A percentile compares a stretch with the other conserved stretches of the same genome.
These are phyloP conservation scores for Peromyscus attwateri DNA, from an alignment of 2,797 vertebrate genomes.

Conservation along the genomic window DNA sequence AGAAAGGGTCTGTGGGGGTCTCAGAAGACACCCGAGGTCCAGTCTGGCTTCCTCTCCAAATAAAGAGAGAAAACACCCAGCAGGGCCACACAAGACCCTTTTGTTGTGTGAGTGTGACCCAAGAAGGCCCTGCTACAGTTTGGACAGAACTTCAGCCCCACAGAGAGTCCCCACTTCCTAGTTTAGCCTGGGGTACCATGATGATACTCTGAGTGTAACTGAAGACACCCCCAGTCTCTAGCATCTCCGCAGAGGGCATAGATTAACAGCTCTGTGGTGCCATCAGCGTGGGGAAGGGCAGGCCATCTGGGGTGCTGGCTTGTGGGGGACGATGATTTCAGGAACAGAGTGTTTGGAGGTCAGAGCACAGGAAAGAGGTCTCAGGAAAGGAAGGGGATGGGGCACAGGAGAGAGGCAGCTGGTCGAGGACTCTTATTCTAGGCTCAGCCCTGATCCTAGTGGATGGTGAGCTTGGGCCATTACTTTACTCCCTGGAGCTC, in stretches of 20 bases:
- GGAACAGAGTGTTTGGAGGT: not conserved
- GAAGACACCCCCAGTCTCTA: not conserved
- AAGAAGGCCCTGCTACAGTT: slow-evolving; percentile 2
- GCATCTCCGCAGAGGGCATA: not conserved
- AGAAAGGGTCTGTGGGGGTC: not conserved
- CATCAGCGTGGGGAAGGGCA: not conserved
- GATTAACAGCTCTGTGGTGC: not conserved
- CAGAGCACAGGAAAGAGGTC: not conserved
- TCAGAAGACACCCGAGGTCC: not conserved
- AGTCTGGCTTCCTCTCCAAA: not conserved
- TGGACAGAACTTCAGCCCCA: not conserved
- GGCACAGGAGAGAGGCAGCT: not conserved
- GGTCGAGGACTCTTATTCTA: not conserved
- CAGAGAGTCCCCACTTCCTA: not conserved
- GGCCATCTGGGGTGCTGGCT: not conserved
- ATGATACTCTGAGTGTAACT: not conserved
- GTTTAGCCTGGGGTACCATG: not conserved
- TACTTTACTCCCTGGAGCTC: not conserved
- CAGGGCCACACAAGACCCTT: not conserved
- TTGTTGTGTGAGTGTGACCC: not conserved
- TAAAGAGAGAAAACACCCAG: not conserved
- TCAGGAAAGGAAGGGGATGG: not conserved
- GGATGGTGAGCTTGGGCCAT: not conserved
- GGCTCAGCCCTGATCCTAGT: not conserved
- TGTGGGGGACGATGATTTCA: not conserved